Percentiles rank a stretch among this genome's conserved stretches.
phyloP scores from a whole-genome alignment of 2,113 vertebrate genomes.

The Trachemys scripta region DNA sequence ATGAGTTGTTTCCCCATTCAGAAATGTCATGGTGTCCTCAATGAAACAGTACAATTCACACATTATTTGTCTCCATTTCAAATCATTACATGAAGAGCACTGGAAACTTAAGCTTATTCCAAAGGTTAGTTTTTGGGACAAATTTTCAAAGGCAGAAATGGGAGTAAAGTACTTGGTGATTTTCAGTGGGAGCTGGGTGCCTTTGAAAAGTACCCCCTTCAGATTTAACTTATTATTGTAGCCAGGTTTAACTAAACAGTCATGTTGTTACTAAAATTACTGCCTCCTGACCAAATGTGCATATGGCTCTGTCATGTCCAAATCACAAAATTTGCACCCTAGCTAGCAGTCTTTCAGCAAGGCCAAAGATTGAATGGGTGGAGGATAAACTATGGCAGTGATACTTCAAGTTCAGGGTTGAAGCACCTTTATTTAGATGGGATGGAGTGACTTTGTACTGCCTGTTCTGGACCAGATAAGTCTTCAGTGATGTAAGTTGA shows the following conservation, averaged over 20 bases:
- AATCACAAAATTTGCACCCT: neutral
- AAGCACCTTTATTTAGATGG: neutral
- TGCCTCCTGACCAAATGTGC: neutral
- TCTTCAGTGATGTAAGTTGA: neutral
- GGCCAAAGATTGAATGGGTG: neutral
- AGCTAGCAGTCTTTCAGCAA: neutral
- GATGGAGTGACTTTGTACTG: neutral
- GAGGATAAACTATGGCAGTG: neutral
- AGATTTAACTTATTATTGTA: accelerated
- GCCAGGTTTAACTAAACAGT: neutral
- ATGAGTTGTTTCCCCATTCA: neutral
- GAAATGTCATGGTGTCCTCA: neutral
- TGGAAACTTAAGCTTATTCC: neutral
- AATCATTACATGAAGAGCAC: neutral
- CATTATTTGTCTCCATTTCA: neutral
- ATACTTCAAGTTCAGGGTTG: neutral
- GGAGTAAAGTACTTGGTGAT: accelerated
- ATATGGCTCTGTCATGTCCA: neutral
- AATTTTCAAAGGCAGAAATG: neutral
- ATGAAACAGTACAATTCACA: neutral
- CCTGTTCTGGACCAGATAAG: neutral
- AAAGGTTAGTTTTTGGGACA: neutral
- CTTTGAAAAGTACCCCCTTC: neutral
- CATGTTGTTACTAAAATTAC: neutral
- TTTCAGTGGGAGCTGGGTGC: accelerated